phyloP scores from a whole-genome alignment of 2,888 invertebrate genomes.

The Brachynemurus nebulosus region DNA sequence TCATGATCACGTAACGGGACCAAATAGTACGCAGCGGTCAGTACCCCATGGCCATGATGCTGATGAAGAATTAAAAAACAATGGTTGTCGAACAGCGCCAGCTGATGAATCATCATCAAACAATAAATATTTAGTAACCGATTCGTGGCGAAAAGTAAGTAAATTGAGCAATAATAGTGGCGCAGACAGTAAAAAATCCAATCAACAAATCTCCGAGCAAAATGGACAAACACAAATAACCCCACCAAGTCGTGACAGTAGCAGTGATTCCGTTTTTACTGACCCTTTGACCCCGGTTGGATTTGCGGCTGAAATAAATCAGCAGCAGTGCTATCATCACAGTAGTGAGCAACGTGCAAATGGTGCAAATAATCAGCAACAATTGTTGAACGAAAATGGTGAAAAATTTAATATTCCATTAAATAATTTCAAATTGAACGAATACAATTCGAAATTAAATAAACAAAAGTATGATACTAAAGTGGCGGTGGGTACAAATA shows the following conservation, averaged over 20 bases:
- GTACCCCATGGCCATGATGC: conserved; percentile 1
- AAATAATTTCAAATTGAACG: conserved; percentile 30
- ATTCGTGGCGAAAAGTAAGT: conserved; percentile 26
- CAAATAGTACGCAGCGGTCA: conserved; percentile 1
- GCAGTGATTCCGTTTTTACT: conserved; percentile 61
- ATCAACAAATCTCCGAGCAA: conserved; percentile 12
- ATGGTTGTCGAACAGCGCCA: conserved; percentile 8
- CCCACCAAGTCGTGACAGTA: conserved; percentile 43
- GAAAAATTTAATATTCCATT: conserved; percentile 24
- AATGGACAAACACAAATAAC: conserved; percentile 22
- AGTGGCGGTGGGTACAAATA: conserved; percentile 24
- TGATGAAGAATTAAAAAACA: conserved; percentile 9
- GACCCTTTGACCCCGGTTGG: conserved; percentile 50
- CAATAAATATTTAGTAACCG: conserved; percentile 21
- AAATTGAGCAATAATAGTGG: conserved; percentile 13
- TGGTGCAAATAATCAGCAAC: conserved; percentile 21
- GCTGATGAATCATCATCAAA: neutral
- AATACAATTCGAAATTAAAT: conserved; percentile 12
- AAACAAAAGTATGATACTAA: conserved; percentile 18
- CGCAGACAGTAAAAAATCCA: conserved; percentile 6
- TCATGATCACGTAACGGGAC: conserved; percentile 1
- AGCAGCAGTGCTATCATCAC: conserved; percentile 43
- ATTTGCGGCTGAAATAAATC: conserved; percentile 42
- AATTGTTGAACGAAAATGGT: neutral
- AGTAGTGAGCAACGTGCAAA: conserved; percentile 40